These are phyloP conservation scores for Osedax fenrisi DNA, from an alignment of 2,888 invertebrate species.

Conservation along the genomic window DNA sequence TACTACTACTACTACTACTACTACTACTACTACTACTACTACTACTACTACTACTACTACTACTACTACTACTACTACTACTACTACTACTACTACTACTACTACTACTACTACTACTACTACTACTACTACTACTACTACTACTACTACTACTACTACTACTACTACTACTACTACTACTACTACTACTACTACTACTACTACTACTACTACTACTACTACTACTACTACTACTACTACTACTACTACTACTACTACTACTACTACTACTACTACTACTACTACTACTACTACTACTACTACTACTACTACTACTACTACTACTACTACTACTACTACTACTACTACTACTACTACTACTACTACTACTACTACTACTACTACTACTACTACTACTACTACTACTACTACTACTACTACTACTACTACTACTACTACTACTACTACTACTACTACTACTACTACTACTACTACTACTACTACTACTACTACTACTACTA, in stretches of 20 bases:
- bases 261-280: neutral
- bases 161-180: neutral
- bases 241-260: neutral
- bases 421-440: neutral
- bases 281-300: neutral
- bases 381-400: neutral
- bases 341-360: neutral
- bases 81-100: neutral
- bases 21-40: neutral
- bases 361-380: neutral
- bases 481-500: neutral
- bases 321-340: neutral
- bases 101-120: neutral
- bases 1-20: neutral
- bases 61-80: neutral
- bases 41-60: neutral
- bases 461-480: neutral
- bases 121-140: neutral
- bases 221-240: neutral
- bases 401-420: neutral
- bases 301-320: neutral
- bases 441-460: neutral
- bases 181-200: neutral
- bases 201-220: neutral
- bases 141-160: neutral